Evolutionary conservation across 2,888 invertebrate species (phyloP), one percentile per base, ranked within the genome.

Genomic region (Euphydryas editha): DNA sequence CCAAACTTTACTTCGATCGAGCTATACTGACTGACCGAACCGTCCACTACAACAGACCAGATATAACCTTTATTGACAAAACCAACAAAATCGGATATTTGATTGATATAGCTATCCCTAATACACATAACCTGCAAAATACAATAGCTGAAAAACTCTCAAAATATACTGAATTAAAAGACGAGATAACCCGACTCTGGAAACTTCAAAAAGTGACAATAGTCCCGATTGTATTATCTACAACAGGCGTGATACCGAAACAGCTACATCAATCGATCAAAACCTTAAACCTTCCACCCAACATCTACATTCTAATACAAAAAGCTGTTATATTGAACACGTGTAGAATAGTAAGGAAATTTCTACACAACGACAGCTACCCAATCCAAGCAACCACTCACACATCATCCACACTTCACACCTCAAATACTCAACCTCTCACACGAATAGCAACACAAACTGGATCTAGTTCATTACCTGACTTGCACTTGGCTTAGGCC

Each of bases 101-200:
- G n/a, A n/a, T n/a, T n/a, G n/a, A n/a, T n/a, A n/a, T n/a, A n/a
- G n/a, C n/a, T n/a, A 37, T 69, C 18, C 66, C 69, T 1, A 64
- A 71, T 36, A 71, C 68, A 15, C 67, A 69, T 54, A 71, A 73
- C 56, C 15, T 70, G 3, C 64, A 68, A 55, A 65, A 15, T 13
- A 72, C 72, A 56, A 66, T 69, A 61, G 44, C 66, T 11, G 70
- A 72, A 39, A 73, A 70, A 59, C 18, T 70, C 37, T 63, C 11
- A 51, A 36, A 58, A n/a, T n/a, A n/a, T n/a, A n/a, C n/a, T n/a
- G n/a, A n/a, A n/a, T n/a, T n/a, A n/a, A n/a, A n/a, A n/a, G 46
- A 59, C 17, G 57, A 60, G 46, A 60, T 63, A 18, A 60, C n/a
- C n/a, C 36, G 57, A 57, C 17, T 54, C 4, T 42, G 59, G 67